Evolutionary conservation across 2,113 vertebrate genomes (phyloP).

Genomic region (Lucifuga dentata): DNA sequence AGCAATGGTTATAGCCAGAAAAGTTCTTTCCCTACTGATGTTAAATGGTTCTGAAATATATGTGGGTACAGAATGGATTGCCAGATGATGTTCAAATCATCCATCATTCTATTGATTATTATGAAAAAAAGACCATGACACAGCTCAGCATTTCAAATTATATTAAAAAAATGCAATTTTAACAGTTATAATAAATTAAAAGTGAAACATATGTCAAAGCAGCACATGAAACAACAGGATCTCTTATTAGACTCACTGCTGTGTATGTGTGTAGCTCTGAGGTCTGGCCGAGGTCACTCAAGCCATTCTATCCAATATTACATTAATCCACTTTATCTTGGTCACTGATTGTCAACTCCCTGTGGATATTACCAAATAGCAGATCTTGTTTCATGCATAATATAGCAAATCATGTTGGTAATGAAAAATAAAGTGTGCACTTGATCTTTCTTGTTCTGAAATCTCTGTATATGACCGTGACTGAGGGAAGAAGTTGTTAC

Average conservation of each 20-base stretch:
- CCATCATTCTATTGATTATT: too few relatives aligned
- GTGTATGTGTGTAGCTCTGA: constrained; percentile 54
- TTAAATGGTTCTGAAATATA: neutral
- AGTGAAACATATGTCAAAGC: constrained; percentile 71
- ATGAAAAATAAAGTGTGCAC: constrained; percentile 55
- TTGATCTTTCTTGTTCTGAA: constrained; percentile 42
- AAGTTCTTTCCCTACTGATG: neutral
- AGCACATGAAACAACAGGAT: constrained; percentile 69
- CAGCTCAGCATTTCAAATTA: constrained; percentile 53
- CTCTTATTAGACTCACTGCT: constrained; percentile 57
- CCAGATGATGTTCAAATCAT: too few relatives aligned
- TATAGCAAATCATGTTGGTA: constrained; percentile 52
- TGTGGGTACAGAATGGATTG: too few relatives aligned
- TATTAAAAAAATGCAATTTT: constrained; percentile 64
- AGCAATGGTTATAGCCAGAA: neutral
- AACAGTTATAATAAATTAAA: constrained; percentile 81
- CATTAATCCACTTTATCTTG: constrained; percentile 47
- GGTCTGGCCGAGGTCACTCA: constrained; percentile 36
- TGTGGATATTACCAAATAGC: constrained; percentile 40
- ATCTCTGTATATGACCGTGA: constrained; percentile 30
- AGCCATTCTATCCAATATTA: constrained; percentile 57
- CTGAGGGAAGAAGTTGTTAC: constrained; percentile 27
- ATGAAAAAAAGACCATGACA: constrained; percentile 47
- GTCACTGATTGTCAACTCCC: constrained; percentile 72
- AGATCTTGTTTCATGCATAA: constrained; percentile 70